These are phyloP conservation scores for Parauchenoglanis ngamensis DNA, from an alignment of 2,797 vertebrate genomes.

Conservation along the genomic window DNA sequence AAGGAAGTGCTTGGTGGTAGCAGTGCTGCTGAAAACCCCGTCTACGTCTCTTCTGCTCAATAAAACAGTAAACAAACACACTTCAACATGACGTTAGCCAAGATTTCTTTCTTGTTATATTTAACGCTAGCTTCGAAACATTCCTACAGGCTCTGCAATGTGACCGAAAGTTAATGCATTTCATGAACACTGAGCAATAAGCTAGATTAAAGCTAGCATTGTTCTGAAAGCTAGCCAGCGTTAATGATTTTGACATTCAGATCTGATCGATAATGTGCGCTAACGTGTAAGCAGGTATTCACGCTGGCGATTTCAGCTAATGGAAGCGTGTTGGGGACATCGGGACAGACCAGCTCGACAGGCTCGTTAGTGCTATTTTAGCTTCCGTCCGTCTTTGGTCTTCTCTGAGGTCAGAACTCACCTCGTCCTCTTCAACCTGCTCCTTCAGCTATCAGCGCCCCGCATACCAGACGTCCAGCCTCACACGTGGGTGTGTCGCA, in stretches of 20 bases:
- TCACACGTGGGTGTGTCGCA: slow-evolving; percentile 4
- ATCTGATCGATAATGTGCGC: not conserved
- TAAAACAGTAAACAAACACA: not conserved
- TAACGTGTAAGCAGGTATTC: not conserved
- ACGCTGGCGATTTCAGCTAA: not conserved
- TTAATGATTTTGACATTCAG: not conserved
- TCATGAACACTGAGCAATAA: not conserved
- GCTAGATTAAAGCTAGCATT: not conserved
- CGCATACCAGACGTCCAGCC: slow-evolving; percentile 32
- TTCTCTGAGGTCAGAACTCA: slow-evolving; percentile 25
- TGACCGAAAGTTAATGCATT: not conserved
- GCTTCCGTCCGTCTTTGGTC: slow-evolving; percentile 21
- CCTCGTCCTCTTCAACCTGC: slow-evolving; percentile 29
- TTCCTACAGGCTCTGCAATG: not conserved
- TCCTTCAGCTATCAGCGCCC: slow-evolving; percentile 30
- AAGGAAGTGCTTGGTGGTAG: too few species aligned
- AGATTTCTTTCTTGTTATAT: not conserved
- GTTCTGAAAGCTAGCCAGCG: not conserved
- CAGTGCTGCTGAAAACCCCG: not conserved
- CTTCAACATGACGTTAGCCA: not conserved
- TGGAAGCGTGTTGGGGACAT: not conserved
- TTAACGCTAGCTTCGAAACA: too few species aligned
- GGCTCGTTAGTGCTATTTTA: not conserved
- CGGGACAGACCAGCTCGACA: not conserved
- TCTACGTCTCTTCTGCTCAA: too few species aligned